phyloP scores from a whole-genome alignment of 2,888 invertebrate species.

The Habroteleia sp. region DNA sequence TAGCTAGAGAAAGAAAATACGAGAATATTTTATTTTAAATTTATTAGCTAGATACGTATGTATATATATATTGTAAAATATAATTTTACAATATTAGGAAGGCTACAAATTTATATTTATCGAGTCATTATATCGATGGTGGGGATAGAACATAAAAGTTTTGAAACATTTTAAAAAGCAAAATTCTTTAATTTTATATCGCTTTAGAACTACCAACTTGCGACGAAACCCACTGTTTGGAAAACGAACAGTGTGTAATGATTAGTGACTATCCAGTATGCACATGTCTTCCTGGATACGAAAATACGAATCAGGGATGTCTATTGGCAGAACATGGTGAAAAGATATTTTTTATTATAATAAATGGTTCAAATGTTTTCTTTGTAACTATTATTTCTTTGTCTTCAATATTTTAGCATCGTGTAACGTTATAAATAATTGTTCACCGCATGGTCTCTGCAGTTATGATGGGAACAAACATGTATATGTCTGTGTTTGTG shows the following conservation, averaged over 20 bases:
- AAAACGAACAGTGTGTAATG: conserved; percentile 73
- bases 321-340: conserved; percentile 70
- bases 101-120: no score
- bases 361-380: no score
- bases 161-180: no score
- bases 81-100: no score
- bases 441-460: conserved; percentile 83
- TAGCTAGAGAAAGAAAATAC: no score
- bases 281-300: conserved; percentile 73
- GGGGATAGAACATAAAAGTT: no score
- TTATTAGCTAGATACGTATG: no score
- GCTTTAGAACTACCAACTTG: conserved; percentile 73
- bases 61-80: no score
- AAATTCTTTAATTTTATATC: no score
- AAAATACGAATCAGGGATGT: conserved; percentile 74
- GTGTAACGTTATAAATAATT: conserved; percentile 83
- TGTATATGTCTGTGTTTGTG: conserved; percentile 82
- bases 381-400: neutral
- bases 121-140: no score
- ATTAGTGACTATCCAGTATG: conserved; percentile 72
- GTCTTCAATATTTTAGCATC: conserved; percentile 67
- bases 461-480: conserved; percentile 75
- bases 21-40: no score
- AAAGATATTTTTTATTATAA: conserved; percentile 1
- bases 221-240: conserved; percentile 70